phyloP scores from a whole-genome alignment of 2,797 vertebrate genomes.

The Oreochromis grahami region DNA sequence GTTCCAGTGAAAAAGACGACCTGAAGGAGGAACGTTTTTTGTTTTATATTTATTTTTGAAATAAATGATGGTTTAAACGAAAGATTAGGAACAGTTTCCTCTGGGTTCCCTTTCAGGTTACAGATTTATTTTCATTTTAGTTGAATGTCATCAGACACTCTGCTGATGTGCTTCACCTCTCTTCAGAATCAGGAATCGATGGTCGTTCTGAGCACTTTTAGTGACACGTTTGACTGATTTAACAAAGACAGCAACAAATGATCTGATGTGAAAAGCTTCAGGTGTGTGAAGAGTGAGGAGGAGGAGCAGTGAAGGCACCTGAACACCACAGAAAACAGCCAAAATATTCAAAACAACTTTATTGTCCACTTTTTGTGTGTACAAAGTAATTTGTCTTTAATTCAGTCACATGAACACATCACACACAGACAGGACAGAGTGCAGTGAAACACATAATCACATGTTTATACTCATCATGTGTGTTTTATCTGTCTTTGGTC shows the following conservation, averaged over 20 bases:
- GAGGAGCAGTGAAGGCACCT: background rate
- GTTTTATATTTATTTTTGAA: too few relatives aligned
- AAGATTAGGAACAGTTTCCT: fast-evolving
- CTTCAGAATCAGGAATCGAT: background rate
- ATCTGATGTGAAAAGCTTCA: background rate
- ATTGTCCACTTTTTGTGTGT: background rate
- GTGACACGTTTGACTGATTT: fast-evolving
- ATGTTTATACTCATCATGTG: background rate
- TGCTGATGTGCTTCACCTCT: too few relatives aligned
- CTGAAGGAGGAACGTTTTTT: too few relatives aligned
- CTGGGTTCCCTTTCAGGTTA: too few relatives aligned
- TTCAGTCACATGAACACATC: background rate
- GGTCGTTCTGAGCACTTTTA: fast-evolving
- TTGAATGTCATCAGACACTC: too few relatives aligned
- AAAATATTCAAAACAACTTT: background rate
- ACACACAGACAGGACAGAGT: background rate
- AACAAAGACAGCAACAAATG: background rate
- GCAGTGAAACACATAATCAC: background rate
- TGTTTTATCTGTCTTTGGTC: background rate
- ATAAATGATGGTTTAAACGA: background rate
- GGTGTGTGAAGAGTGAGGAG: background rate
- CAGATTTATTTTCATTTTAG: too few relatives aligned
- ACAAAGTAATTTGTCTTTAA: background rate
- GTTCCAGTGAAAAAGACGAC: too few relatives aligned
- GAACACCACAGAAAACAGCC: fast-evolving